These are phyloP conservation scores for Thalassarche chlororhynchos DNA, from an alignment of 2,113 vertebrate genomes.

Conservation along the genomic window DNA sequence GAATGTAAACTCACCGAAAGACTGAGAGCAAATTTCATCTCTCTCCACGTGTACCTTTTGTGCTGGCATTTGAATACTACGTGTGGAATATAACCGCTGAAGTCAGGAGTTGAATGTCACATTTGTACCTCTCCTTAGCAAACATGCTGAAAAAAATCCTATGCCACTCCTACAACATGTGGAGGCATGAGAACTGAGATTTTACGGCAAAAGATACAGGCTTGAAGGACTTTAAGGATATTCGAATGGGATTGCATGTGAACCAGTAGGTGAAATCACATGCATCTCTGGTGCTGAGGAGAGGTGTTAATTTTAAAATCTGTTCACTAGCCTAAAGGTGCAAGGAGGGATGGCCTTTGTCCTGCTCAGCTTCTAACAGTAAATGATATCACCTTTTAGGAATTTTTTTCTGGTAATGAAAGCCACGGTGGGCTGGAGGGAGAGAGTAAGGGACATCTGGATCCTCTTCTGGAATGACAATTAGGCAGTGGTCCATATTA, in stretches of 20 bases:
- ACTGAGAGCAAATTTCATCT: neutral
- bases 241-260: neutral
- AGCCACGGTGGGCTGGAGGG: conserved; percentile 1
- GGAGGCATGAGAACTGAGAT: neutral
- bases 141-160: neutral
- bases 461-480: conserved; percentile 67
- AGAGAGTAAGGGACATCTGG: conserved; percentile 50
- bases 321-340: neutral
- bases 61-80: neutral
- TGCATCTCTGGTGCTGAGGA: neutral
- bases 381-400: conserved; percentile 53
- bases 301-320: conserved; percentile 55
- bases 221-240: neutral
- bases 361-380: conserved; percentile 12
- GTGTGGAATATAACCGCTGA: neutral
- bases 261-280: neutral
- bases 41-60: neutral
- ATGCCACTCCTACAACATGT: neutral
- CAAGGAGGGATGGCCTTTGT: neutral
- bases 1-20: neutral
- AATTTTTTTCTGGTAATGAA: conserved; percentile 57
- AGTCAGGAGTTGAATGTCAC: neutral
- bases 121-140: neutral
- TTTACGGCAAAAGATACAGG: neutral
- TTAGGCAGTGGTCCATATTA: conserved; percentile 59